A percentile compares a stretch with the other conserved stretches of the same genome.
Conservation (phyloP, 2,888 invertebrate species). For the Lottia gigantea region DNA sequence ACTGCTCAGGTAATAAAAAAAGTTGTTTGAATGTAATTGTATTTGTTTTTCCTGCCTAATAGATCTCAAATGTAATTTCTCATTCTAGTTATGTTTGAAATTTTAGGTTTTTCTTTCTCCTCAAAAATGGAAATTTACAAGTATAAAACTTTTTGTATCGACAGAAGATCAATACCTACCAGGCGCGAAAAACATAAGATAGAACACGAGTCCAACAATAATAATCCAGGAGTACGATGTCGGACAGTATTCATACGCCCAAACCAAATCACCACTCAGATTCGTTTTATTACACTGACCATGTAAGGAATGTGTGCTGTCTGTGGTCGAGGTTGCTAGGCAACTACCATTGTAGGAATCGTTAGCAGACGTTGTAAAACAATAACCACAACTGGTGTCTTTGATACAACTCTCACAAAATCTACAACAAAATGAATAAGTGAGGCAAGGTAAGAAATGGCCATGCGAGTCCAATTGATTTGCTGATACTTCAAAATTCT, state of each 20-base stretch:
- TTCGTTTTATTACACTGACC: constrained; percentile 52
- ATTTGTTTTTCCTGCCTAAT: no score
- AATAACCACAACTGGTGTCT: constrained; percentile 70
- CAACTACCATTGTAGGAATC: constrained; percentile 64
- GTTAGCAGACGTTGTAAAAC: constrained; percentile 56
- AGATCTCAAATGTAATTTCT: no score
- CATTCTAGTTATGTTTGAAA: no score
- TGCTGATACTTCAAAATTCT: no score
- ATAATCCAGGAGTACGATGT: constrained; percentile 68
- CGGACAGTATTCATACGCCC: constrained; percentile 70
- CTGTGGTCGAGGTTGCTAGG: constrained; percentile 39
- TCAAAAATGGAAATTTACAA: no score
- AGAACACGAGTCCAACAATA: constrained; percentile 68
- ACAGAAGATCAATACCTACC: constrained; percentile 44
- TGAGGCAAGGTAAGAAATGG: background rate
- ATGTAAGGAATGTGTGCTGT: constrained; percentile 37
- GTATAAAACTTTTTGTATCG: no score
- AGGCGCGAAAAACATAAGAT: constrained; percentile 71
- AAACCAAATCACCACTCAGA: constrained; percentile 39
- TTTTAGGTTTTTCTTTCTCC: no score
- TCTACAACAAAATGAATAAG: constrained; percentile 41
- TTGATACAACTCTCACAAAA: constrained; percentile 69
- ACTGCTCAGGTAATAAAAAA: no score
- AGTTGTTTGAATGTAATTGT: no score
- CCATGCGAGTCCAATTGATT: background rate